Evolutionary conservation across 1,140 invertebrate species (phyloP).

Genomic region (Hypsibius dujardini): DNA sequence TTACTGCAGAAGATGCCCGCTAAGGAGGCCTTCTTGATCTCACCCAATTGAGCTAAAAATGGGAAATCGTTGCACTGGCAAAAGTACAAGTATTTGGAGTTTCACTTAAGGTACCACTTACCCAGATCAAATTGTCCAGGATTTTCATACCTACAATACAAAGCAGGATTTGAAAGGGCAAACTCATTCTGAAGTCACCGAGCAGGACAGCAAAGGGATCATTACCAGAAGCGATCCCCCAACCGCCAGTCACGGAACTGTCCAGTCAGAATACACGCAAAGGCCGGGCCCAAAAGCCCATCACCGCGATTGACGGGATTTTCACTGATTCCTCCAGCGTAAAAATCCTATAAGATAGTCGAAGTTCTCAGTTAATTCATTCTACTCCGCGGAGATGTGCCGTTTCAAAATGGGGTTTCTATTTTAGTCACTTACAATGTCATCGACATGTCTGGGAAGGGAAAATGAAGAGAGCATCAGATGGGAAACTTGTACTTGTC

Average conservation of each 20-base stretch:
- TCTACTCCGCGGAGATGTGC: background rate
- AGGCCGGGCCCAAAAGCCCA: conserved; percentile 39
- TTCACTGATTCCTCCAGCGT: conserved; percentile 40
- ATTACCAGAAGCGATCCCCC: conserved; percentile 71
- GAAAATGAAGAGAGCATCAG: background rate
- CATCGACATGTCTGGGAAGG: conserved; percentile 38
- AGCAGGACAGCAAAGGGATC: conserved; percentile 29
- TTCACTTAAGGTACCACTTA: background rate
- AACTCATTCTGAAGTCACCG: too few species aligned
- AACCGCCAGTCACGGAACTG: conserved; percentile 48
- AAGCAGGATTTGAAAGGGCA: too few species aligned
- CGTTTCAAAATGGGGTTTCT: background rate
- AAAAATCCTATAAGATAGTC: conserved; percentile 32
- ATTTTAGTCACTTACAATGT: conserved; percentile 30
- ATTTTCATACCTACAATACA: background rate
- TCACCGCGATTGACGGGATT: conserved; percentile 36
- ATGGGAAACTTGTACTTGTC: background rate
- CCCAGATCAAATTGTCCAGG: background rate
- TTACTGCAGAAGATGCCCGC: background rate
- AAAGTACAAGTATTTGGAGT: background rate
- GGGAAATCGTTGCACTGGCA: background rate
- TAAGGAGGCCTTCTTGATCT: conserved; percentile 3
- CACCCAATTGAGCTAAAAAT: background rate
- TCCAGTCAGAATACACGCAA: conserved; percentile 40
- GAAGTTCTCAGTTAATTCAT: too few species aligned